Evolutionary conservation across 2,797 vertebrate species (phyloP), one percentile per base, ranked within the genome.

Genomic region (Todus mexicanus): DNA sequence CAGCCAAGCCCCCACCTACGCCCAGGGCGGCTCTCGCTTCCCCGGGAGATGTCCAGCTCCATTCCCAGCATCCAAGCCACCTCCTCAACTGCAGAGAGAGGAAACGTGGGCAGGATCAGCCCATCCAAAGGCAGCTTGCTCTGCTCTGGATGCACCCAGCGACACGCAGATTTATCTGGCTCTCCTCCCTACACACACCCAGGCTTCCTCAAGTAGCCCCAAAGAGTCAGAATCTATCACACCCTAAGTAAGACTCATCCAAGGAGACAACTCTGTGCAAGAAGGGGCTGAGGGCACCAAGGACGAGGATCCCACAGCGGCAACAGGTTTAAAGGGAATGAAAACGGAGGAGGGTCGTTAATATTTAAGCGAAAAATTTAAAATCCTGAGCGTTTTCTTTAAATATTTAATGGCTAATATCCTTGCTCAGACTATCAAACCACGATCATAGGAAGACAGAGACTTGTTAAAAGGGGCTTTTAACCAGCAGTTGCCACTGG

Each of bases 321-420:
- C 69, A 89, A 74, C n/a, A 50, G 43, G 64, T 90, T 90, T 40
- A 84, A 94, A 66, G 15, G 8, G 66, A 87, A 71, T 64, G 56
- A 63, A 84, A 93, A 66, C 40, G 81, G 66, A 6, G 16, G 33
- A 38, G 16, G 33, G 35, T 74, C 5, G 1, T 92, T 87, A 95
- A 96, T 92, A 92, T 94, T 97, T 92, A 85, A 94, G 70, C 23
- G 66, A 93, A 91, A 91, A 71, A 57, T 38, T 63, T 80, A 79
- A 94, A 93, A 95, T 86, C 93, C 57, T 77, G 75, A 97, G 78
- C 0, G 5, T 10, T 89, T 56, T 17, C 45, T 75, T 93, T 92
- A 92, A 96, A 95, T 95, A 94, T 96, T 96, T 95, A 89, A 94
- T 64, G 53, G 35, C 78, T 59, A 66, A 87, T 76, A 82, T 78